Evolutionary conservation across 2,888 invertebrate species (phyloP).

Genomic region (Uropetala carovei): DNA sequence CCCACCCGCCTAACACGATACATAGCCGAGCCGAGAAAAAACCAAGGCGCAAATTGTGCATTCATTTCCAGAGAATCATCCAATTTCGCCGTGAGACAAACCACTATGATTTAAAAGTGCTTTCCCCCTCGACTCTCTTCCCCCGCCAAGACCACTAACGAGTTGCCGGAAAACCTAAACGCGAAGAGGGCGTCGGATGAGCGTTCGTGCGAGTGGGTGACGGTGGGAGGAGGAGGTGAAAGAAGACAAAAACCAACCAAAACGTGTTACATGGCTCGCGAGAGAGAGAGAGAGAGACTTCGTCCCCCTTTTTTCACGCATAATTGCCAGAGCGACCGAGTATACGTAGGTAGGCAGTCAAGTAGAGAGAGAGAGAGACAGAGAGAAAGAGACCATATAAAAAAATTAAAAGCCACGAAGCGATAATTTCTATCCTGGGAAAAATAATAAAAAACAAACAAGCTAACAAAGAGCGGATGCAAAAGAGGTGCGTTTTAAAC

Average conservation of each 20-base stretch:
- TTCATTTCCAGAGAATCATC: conserved; percentile 21
- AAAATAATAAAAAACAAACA: background rate
- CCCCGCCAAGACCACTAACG: conserved; percentile 28
- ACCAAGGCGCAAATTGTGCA: conserved; percentile 2
- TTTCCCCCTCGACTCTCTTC: background rate
- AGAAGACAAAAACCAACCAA: background rate
- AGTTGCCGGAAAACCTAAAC: conserved; percentile 8
- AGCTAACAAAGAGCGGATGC: conserved; percentile 10
- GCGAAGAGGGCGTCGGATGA: background rate
- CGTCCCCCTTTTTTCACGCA: background rate
- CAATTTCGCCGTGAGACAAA: conserved; percentile 16
- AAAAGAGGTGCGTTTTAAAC: background rate
- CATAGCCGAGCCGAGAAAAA: background rate
- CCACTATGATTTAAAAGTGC: conserved; percentile 22
- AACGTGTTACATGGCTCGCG: background rate
- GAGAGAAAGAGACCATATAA: background rate
- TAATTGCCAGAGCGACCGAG: background rate
- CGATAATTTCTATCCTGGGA: background rate
- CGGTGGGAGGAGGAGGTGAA: background rate
- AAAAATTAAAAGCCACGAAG: background rate
- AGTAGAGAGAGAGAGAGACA: background rate
- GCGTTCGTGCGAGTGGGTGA: background rate
- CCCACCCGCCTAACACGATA: background rate
- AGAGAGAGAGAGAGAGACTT: background rate
- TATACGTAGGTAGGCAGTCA: background rate